These are phyloP conservation scores for Oxytorus armatus DNA, from an alignment of 2,888 invertebrate genomes.

Conservation along the genomic window DNA sequence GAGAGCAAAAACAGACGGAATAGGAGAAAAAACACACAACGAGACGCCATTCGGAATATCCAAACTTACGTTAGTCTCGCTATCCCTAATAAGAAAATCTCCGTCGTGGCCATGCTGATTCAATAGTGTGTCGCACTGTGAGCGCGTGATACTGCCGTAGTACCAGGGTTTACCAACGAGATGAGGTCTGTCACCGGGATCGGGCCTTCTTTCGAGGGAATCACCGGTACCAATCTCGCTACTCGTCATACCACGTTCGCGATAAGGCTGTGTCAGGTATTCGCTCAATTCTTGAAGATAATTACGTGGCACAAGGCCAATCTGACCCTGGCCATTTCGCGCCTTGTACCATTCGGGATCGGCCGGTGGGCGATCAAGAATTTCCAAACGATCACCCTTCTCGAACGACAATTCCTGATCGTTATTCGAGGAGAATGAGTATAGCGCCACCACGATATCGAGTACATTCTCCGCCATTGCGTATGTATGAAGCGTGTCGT, in stretches of 20 bases:
- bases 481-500: slow-evolving; percentile 95
- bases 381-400: slow-evolving; percentile 98
- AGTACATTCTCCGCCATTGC: slow-evolving; percentile 98
- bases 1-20: background rate
- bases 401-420: slow-evolving; percentile 98
- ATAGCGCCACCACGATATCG: slow-evolving; percentile 97
- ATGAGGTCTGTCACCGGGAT: slow-evolving; percentile 88
- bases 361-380: slow-evolving; percentile 97
- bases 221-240: slow-evolving; percentile 77
- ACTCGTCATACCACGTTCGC: slow-evolving; percentile 85
- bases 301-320: slow-evolving; percentile 97
- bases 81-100: slow-evolving; percentile 99
- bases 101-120: slow-evolving; percentile 98
- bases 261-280: slow-evolving; percentile 94
- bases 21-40: background rate
- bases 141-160: slow-evolving; percentile 97
- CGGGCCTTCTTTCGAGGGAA: slow-evolving; percentile 85
- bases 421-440: slow-evolving; percentile 96
- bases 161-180: slow-evolving; percentile 97
- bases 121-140: slow-evolving; percentile 97
- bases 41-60: too few relatives aligned
- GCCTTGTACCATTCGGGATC: slow-evolving; percentile 99
- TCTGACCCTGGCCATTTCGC: slow-evolving; percentile 95
- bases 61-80: slow-evolving; percentile 98
- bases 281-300: slow-evolving; percentile 96